These are phyloP conservation scores for Ophthalmolycus amberensis DNA, from an alignment of 2,113 vertebrate species.

Conservation along the genomic window DNA sequence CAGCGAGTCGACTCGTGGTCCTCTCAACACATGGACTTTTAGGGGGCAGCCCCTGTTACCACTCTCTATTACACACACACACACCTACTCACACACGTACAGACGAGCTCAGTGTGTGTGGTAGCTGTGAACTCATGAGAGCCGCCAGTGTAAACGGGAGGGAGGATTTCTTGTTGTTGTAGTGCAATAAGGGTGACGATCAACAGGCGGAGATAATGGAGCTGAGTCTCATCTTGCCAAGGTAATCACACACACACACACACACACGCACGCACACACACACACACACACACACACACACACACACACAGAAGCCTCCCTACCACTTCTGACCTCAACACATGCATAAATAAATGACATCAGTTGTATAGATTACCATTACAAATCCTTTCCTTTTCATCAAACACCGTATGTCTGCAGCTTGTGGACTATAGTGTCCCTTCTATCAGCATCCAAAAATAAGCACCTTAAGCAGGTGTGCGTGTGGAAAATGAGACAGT, in stretches of 20 bases:
- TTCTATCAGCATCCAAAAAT: slow-evolving; percentile 32
- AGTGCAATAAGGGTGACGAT: slow-evolving; percentile 47
- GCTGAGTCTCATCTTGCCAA: slow-evolving; percentile 25
- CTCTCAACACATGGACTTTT: background rate
- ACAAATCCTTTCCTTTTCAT: slow-evolving; percentile 45
- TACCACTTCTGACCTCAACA: slow-evolving; percentile 16
- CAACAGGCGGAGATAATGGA: slow-evolving; percentile 61
- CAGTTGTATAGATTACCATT: slow-evolving; percentile 36
- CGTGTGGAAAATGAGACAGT: slow-evolving; percentile 13
- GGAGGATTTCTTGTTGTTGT: slow-evolving; percentile 43
- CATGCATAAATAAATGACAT: slow-evolving; percentile 54
- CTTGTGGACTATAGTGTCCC: slow-evolving; percentile 25
- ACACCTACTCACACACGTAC: background rate
- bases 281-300: slow-evolving; percentile 16
- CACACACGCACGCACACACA: slow-evolving; percentile 6
- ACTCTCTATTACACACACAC: background rate
- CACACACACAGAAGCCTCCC: slow-evolving; percentile 3
- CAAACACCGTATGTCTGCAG: slow-evolving; percentile 12
- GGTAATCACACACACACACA: slow-evolving; percentile 11
- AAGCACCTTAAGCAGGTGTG: slow-evolving; percentile 4
- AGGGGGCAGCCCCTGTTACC: background rate
- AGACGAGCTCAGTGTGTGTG: slow-evolving; percentile 6
- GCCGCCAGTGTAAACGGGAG: slow-evolving; percentile 37
- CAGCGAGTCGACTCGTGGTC: background rate
- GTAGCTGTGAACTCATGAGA: slow-evolving; percentile 28